Evolutionary conservation across 30 jellyfish, hydroid and myxozoan species (phyloP), one percentile per base, ranked within the genome.

Genomic region (Turritopsis rubra): DNA sequence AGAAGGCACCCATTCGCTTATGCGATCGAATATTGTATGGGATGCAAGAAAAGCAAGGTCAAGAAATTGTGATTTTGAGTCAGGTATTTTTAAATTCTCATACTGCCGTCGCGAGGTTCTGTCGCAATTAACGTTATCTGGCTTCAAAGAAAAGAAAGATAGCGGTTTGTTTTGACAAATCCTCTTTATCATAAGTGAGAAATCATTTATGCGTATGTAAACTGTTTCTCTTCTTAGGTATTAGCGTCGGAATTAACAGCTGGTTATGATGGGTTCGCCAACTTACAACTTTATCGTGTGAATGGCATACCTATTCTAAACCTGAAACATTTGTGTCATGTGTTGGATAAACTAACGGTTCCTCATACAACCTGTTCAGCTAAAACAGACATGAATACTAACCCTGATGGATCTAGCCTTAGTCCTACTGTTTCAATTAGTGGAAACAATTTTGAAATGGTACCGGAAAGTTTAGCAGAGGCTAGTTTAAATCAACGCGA

Each of bases 171-270:
- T n/a, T n/a, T n/a, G n/a, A n/a, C n/a, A n/a, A n/a, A n/a, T n/a
- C n/a, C n/a, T n/a, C n/a, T n/a, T n/a, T n/a, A n/a, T n/a, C n/a
- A n/a, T n/a, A n/a, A n/a, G n/a, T 41, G 5, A 5, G 60, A 41
- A 41, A 41, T 5, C 13, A 41, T 3, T 3, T 5, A 41, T 41
- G 60, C 5, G 9, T 41, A 41, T 8, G 9, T 30, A 8, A 75
- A n/a, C 1, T 75, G 17, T 75, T n/a, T 26, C 52, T 17, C 1
- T 79, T 52, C 19, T 1, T 75, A 87, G 95, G 96, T 88, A 4
- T 88, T 88, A 24, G 96, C 96, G 21, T 82, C 91, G 9, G 96
- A 88, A 66, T 74, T 88, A 53, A 88, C 96, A 19, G 96, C 96
- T 18, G 96, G 96, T 4, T 88, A 88, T 71, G 92, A 88, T 28